Conservation (phyloP, 2,797 vertebrate species). For the Crocodylus rhombifer region DNA sequence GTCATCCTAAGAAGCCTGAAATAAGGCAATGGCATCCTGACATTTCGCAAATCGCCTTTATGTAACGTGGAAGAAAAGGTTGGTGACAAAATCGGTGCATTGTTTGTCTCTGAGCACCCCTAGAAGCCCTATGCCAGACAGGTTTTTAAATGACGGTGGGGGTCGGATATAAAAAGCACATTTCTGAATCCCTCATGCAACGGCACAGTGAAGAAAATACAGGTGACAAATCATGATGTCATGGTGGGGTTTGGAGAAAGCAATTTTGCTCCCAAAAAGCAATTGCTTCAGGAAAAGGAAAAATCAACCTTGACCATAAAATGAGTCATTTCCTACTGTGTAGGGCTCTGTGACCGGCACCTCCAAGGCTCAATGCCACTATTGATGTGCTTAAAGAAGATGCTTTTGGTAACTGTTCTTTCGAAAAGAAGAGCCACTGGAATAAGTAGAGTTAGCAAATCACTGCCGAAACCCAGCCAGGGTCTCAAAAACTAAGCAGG, state of each 20-base stretch:
- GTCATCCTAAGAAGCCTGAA: neutral
- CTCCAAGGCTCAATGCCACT: neutral
- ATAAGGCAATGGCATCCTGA: neutral
- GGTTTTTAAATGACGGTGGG: neutral
- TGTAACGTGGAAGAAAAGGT: neutral
- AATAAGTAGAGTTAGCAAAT: neutral
- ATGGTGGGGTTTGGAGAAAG: neutral
- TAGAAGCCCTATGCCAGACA: neutral
- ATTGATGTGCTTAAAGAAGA: neutral
- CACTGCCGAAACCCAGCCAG: neutral
- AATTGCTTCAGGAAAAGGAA: neutral
- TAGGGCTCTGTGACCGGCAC: neutral
- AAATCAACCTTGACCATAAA: neutral
- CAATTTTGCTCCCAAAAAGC: neutral
- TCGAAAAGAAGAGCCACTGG: neutral
- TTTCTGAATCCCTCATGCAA: neutral
- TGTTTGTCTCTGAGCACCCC: neutral
- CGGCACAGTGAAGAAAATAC: neutral
- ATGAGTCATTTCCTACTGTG: conserved; percentile 14
- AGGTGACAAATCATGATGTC: neutral
- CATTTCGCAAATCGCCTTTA: conserved; percentile 8
- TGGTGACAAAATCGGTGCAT: neutral
- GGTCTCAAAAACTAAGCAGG: neutral
- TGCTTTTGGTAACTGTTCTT: conserved; percentile 8
- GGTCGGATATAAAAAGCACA: too few species aligned